Evolutionary conservation across 1,140 invertebrate species (phyloP).

Genomic region (Bombus consobrinus): DNA sequence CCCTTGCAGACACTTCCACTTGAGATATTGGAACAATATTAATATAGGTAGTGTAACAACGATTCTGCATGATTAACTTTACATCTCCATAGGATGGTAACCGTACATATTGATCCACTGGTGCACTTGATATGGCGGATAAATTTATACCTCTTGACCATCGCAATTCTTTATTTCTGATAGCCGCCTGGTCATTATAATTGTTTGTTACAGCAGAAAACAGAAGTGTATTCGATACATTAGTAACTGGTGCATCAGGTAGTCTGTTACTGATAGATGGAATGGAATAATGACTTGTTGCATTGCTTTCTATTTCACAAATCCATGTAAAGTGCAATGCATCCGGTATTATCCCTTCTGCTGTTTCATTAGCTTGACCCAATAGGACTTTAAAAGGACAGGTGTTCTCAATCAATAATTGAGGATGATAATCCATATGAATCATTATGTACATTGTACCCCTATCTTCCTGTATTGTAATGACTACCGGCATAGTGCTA

Average conservation of each 20-base stretch:
- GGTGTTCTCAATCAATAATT: conserved; percentile 83
- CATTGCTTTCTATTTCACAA: conserved; percentile 75
- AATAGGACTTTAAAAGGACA: conserved; percentile 79
- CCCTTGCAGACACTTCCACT: conserved; percentile 88
- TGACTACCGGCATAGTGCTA: conserved; percentile 79
- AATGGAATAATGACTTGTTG: conserved; percentile 74
- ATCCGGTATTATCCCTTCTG: conserved; percentile 71
- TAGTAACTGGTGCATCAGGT: conserved; percentile 73
- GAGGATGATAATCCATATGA: conserved; percentile 84
- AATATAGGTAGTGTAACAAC: conserved; percentile 84
- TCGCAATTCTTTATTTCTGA: conserved; percentile 60
- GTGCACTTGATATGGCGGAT: conserved; percentile 59
- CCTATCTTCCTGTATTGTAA: conserved; percentile 83
- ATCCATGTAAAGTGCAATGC: conserved; percentile 77
- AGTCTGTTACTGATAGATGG: conserved; percentile 75
- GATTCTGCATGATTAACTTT: conserved; percentile 86
- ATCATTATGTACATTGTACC: conserved; percentile 85
- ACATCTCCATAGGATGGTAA: conserved; percentile 88
- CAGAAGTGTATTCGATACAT: conserved; percentile 61
- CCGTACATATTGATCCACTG: conserved; percentile 86
- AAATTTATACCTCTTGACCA: conserved; percentile 78
- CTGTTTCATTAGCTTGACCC: conserved; percentile 72
- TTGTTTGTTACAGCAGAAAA: conserved; percentile 67
- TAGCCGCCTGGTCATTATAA: conserved; percentile 49
- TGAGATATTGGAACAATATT: conserved; percentile 86